Percentiles rank a stretch among this genome's conserved stretches.
phyloP scores from a whole-genome alignment of 2,888 invertebrate genomes.

The Adelognathus sp. region DNA sequence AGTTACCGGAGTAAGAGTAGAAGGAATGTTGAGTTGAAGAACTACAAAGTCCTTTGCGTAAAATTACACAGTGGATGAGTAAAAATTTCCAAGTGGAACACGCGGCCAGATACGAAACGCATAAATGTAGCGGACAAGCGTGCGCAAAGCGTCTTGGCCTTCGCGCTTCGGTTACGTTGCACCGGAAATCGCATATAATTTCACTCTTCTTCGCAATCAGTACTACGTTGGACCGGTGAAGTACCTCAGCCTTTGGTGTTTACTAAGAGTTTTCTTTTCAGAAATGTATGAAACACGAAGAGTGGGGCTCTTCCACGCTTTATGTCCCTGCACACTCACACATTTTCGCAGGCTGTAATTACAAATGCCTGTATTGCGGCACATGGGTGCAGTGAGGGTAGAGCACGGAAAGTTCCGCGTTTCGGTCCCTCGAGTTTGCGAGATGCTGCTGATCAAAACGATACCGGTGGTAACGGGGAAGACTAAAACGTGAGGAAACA shows the following conservation, averaged over 20 bases:
- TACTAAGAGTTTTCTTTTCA: slow-evolving; percentile 12
- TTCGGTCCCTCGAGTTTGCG: slow-evolving; percentile 44
- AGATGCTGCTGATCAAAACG: slow-evolving; percentile 54
- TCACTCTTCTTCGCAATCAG: slow-evolving; percentile 17
- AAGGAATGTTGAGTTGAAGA: neutral
- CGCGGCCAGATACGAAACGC: neutral
- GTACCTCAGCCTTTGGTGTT: neutral
- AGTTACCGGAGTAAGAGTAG: neutral
- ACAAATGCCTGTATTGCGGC: slow-evolving; percentile 35
- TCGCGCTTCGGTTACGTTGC: slow-evolving; percentile 41
- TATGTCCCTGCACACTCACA: slow-evolving; percentile 32
- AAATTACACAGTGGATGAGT: neutral
- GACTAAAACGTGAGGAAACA: slow-evolving; percentile 23
- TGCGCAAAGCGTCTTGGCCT: neutral
- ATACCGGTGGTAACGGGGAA: too few relatives aligned
- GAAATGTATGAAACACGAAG: slow-evolving; percentile 33
- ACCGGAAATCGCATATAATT: slow-evolving; percentile 36
- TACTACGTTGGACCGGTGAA: slow-evolving; percentile 5
- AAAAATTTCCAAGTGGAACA: neutral
- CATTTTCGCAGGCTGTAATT: slow-evolving; percentile 1
- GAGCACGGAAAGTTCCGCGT: slow-evolving; percentile 21
- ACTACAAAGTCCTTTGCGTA: neutral
- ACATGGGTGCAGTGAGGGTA: neutral
- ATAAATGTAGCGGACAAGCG: neutral
- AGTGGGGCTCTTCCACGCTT: slow-evolving; percentile 18